Evolutionary conservation across 2,888 invertebrate species (phyloP), one percentile per base, ranked within the genome.

Genomic region (Hypselothyrea guttata): DNA sequence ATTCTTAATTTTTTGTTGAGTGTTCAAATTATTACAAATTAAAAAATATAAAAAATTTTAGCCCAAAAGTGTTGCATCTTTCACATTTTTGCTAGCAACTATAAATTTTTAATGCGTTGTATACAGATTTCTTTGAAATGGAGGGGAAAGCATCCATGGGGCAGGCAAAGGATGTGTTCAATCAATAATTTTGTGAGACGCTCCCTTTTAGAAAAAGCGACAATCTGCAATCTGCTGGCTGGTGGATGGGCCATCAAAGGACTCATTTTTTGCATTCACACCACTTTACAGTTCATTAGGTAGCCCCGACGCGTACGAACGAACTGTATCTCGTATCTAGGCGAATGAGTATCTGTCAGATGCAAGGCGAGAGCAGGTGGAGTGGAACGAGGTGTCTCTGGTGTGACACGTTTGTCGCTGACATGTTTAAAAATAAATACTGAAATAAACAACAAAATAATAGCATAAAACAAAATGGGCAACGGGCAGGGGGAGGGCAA

Each of bases 281-380:
- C 71, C 84, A 77, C 82, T 84, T 78, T 53, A 74, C 78, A 81
- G 61, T 81, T 77, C 82, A 78, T 78, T 78, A 78, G 84, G 56
- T 70, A 62, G 44, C 30, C 27, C n/a, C 59, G 65, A 57, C 59
- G 65, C 51, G 65, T 51, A 60, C 65, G 46, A 56, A 60, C 65
- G 46, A 56, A 48, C 59, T 37, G 56, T 73, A 68, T 59, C 59
- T 58, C 54, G 59, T 60, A 72, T 86, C 87, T 57, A 62, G 62
- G 58, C 71, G 52, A 68, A 58, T 52, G 48, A 38, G 62, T 62
- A 57, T 58, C 13, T 64, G 16, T 13, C 4, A 54, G 12, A 22
- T 22, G 22, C 22, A 22, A 22, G 22, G 22, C 5, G 22, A 22
- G 18, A 13, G 7, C 22, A 8, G 1, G 7, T 30, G 44, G 9